phyloP scores from a whole-genome alignment of 2,113 vertebrate genomes.

The Heterochromis multidens region DNA sequence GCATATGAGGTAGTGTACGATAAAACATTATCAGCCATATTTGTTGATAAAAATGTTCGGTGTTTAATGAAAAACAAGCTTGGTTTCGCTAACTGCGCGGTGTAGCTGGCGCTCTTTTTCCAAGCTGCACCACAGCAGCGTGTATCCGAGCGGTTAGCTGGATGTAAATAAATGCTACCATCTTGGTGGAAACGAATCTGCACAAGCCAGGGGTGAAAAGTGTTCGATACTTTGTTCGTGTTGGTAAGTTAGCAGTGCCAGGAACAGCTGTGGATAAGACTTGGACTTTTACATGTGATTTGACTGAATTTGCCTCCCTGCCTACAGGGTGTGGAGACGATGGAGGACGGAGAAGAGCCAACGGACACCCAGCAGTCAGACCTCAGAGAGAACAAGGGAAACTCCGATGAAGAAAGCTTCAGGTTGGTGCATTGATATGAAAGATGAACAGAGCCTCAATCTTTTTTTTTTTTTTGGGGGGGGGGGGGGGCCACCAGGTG shows the following conservation, averaged over 20 bases:
- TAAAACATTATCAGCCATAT: neutral
- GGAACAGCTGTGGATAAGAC: neutral
- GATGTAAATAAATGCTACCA: neutral
- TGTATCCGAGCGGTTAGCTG: neutral
- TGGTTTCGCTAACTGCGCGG: neutral
- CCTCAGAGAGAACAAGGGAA: neutral
- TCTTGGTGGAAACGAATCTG: neutral
- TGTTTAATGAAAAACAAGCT: neutral
- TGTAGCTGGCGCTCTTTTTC: neutral
- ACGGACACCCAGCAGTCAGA: conserved; percentile 3
- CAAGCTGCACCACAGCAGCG: neutral
- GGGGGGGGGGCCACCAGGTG: too few species aligned
- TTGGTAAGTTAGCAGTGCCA: neutral
- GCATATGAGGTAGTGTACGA: neutral
- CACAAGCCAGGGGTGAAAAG: neutral
- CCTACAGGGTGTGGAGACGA: conserved; percentile 19
- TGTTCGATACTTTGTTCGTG: neutral
- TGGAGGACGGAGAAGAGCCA: conserved; percentile 54
- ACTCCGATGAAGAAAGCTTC: conserved; percentile 37
- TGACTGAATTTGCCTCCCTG: neutral
- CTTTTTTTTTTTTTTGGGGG: too few species aligned
- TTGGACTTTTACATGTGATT: neutral
- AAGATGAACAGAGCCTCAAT: neutral
- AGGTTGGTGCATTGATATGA: conserved; percentile 50
- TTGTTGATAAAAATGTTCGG: neutral